These are phyloP conservation scores for Philaethria dido DNA, from an alignment of 2,888 invertebrate species.

Conservation along the genomic window DNA sequence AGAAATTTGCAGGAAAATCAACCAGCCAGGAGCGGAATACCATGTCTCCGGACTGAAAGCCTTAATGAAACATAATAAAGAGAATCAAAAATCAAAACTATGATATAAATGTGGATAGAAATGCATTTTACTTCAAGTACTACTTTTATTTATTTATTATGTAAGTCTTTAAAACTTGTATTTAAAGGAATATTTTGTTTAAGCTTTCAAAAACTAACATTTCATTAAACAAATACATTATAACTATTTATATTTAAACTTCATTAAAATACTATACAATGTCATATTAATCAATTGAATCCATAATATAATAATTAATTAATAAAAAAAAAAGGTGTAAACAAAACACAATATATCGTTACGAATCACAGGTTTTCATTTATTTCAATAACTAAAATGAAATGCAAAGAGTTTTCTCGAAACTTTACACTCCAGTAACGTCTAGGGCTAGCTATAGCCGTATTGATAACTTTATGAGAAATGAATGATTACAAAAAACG, in stretches of 20 bases:
- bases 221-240: background rate
- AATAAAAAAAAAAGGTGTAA: constrained; percentile 31
- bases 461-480: constrained; percentile 77
- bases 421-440: constrained; percentile 79
- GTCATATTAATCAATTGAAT: constrained; percentile 2
- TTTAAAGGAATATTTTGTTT: constrained; percentile 13
- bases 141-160: constrained; percentile 9
- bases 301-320: constrained; percentile 4
- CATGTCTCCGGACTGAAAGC: constrained; percentile 58
- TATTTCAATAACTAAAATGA: constrained; percentile 81
- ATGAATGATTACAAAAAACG: constrained; percentile 82
- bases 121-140: background rate
- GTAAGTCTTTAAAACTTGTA: constrained; percentile 12
- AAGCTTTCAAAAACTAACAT: constrained; percentile 1
- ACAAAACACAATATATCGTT: constrained; percentile 61
- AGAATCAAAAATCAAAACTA: constrained; percentile 45
- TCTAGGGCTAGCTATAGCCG: constrained; percentile 68
- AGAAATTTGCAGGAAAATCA: constrained; percentile 63
- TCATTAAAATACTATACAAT: constrained; percentile 16
- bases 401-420: constrained; percentile 76
- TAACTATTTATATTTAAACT: constrained; percentile 16
- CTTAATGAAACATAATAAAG: constrained; percentile 60
- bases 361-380: constrained; percentile 81
- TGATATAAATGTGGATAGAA: constrained; percentile 11
- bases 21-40: constrained; percentile 57